Evolutionary conservation across 2,888 invertebrate genomes (phyloP).

Genomic region (Apodemia mormo): DNA sequence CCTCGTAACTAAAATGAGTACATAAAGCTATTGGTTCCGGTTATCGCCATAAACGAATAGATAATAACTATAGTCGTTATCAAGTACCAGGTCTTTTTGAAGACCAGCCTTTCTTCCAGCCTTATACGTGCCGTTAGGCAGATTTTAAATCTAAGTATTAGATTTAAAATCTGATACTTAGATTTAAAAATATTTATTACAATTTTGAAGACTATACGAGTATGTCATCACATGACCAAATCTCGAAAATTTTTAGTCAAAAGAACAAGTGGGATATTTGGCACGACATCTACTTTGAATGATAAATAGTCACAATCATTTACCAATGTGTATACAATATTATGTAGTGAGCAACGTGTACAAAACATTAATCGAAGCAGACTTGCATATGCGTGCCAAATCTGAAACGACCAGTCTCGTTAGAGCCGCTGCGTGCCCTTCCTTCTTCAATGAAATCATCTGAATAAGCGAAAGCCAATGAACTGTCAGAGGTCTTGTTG

Average conservation of each 20-base stretch:
- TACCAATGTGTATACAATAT: slow-evolving; percentile 48
- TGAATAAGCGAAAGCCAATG: slow-evolving; percentile 48
- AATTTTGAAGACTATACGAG: slow-evolving; percentile 20
- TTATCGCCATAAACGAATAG: too few species aligned
- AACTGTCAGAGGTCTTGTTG: slow-evolving; percentile 51
- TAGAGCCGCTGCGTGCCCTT: slow-evolving; percentile 51
- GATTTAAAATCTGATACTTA: too few species aligned
- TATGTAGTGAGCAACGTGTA: slow-evolving; percentile 52
- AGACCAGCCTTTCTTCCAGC: too few species aligned
- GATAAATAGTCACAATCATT: slow-evolving; percentile 55
- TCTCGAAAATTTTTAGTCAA: slow-evolving; percentile 40
- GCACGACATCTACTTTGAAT: slow-evolving; percentile 46
- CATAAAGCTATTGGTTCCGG: too few species aligned
- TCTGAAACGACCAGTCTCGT: slow-evolving; percentile 44
- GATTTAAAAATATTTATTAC: too few species aligned
- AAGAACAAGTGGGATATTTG: slow-evolving; percentile 50
- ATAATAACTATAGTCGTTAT: too few species aligned
- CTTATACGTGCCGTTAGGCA: too few species aligned
- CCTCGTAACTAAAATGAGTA: too few species aligned
- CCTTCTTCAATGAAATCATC: slow-evolving; percentile 39
- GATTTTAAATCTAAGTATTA: too few species aligned
- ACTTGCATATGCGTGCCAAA: slow-evolving; percentile 54
- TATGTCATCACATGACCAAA: slow-evolving; percentile 38
- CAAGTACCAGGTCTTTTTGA: too few species aligned
- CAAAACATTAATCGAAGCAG: slow-evolving; percentile 63